Percentiles rank a stretch among this genome's conserved stretches.
phyloP scores from a whole-genome alignment of 1,140 invertebrate genomes.

The Cydia fagiglandana region DNA sequence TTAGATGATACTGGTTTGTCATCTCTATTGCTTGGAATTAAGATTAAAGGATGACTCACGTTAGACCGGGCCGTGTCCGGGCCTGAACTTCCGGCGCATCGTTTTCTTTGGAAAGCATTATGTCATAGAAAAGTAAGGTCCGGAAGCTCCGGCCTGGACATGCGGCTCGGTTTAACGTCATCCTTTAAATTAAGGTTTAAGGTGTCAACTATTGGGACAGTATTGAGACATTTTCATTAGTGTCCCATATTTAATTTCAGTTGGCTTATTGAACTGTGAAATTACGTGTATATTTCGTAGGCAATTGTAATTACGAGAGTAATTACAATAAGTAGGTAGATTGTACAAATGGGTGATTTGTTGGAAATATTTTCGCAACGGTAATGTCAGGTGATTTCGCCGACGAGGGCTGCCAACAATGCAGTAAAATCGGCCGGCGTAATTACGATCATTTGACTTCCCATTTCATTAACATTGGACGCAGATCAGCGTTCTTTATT shows the following conservation, averaged over 20 bases:
- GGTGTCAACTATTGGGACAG: too few relatives aligned
- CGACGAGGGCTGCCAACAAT: conserved; percentile 66
- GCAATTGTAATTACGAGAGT: conserved; percentile 65
- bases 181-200: too few relatives aligned
- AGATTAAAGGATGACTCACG: too few relatives aligned
- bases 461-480: conserved; percentile 71
- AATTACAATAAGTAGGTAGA: conserved; percentile 57
- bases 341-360: conserved; percentile 69
- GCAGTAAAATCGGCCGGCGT: conserved; percentile 69
- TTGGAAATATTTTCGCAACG: conserved; percentile 70
- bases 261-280: conserved; percentile 12
- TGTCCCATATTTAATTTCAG: background rate
- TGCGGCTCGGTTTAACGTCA: too few relatives aligned
- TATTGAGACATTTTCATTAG: background rate
- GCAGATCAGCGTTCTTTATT: conserved; percentile 59
- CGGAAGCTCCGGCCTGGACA: too few relatives aligned
- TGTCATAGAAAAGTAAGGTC: too few relatives aligned
- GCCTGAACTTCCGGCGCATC: too few relatives aligned
- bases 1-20: too few relatives aligned
- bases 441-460: conserved; percentile 74
- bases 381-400: conserved; percentile 74
- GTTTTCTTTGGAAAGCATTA: too few relatives aligned
- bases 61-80: too few relatives aligned
- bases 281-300: conserved; percentile 45
- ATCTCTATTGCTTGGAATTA: too few relatives aligned